A percentile compares a stretch with the other conserved stretches of the same genome.
Evolutionary conservation across 2,888 invertebrate species (phyloP).

Genomic region (Spatulosminthurus flaviceps): DNA sequence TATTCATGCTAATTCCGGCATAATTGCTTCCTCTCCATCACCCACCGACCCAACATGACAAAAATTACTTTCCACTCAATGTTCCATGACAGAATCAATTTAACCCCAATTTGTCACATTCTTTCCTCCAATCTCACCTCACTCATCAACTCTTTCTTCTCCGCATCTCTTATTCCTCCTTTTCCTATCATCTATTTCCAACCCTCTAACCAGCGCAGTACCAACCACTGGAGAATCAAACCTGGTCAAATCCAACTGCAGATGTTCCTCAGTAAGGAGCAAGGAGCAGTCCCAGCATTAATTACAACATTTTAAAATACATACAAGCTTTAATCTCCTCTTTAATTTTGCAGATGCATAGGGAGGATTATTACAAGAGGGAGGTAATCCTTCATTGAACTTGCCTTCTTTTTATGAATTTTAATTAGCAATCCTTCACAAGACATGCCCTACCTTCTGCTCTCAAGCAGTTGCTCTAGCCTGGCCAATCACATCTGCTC

Average conservation of each 20-base stretch:
- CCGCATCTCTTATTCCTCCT: too few species aligned
- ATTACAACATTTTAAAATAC: background rate
- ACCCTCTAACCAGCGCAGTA: too few species aligned
- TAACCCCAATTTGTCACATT: background rate
- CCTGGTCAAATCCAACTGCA: too few species aligned
- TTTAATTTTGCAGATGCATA: background rate
- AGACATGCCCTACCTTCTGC: too few species aligned
- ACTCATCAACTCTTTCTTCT: too few species aligned
- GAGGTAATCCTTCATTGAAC: background rate
- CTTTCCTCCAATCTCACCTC: background rate
- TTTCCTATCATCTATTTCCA: too few species aligned
- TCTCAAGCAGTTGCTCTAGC: too few species aligned
- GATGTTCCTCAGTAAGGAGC: too few species aligned
- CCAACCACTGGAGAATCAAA: too few species aligned
- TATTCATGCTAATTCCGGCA: conserved; percentile 5
- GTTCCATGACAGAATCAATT: background rate
- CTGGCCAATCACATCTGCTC: too few species aligned
- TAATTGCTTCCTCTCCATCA: background rate
- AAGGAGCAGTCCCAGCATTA: background rate
- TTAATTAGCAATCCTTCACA: background rate
- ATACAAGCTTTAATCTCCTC: background rate
- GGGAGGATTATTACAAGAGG: background rate
- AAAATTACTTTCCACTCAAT: background rate
- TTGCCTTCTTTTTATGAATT: background rate
- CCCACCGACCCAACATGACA: background rate